phyloP scores from a whole-genome alignment of 2,888 invertebrate genomes.

The Unio pictorum region DNA sequence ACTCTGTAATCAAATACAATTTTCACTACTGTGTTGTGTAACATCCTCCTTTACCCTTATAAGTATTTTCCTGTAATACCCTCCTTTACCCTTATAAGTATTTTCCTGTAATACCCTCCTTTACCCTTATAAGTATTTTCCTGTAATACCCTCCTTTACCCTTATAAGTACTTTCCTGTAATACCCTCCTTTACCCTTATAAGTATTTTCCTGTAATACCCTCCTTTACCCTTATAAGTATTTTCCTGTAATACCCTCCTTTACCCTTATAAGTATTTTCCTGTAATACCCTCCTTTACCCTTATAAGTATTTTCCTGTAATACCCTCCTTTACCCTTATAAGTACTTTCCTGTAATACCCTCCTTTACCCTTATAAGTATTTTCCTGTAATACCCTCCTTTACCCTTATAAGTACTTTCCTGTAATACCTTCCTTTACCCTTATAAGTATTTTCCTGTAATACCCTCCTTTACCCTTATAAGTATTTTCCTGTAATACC shows the following conservation, averaged over 20 bases:
- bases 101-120: not conserved
- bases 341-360: not conserved
- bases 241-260: not conserved
- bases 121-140: too few relatives aligned
- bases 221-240: slow-evolving; percentile 1
- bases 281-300: not conserved
- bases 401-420: too few relatives aligned
- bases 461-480: too few relatives aligned
- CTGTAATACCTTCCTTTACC: not conserved
- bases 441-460: slow-evolving; percentile 1
- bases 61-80: not conserved
- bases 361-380: slow-evolving; percentile 1
- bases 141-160: not conserved
- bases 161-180: slow-evolving; percentile 1
- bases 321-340: too few relatives aligned
- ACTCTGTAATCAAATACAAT: too few relatives aligned
- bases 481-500: not conserved
- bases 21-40: not conserved
- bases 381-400: not conserved
- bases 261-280: too few relatives aligned
- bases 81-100: not conserved
- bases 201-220: not conserved
- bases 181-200: too few relatives aligned
- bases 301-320: slow-evolving; percentile 1
- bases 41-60: not conserved